phyloP scores from a whole-genome alignment of 2,797 vertebrate genomes.

The Spondyliosoma cantharus region DNA sequence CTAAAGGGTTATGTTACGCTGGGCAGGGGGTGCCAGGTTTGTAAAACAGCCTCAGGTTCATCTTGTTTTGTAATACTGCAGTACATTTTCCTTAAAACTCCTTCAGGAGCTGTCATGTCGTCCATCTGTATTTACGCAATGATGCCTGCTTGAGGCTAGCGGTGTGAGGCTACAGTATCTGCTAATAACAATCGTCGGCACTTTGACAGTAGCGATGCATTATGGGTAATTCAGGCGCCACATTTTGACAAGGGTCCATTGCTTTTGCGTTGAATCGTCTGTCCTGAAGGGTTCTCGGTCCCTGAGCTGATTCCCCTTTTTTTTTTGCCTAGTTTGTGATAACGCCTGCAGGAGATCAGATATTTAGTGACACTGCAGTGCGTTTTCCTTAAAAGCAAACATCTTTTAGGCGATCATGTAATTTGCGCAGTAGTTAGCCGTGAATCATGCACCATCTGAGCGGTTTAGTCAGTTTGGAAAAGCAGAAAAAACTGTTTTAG shows the following conservation, averaged over 20 bases:
- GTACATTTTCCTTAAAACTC: too few species aligned
- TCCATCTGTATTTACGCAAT: too few species aligned
- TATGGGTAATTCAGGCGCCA: neutral
- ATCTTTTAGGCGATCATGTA: neutral
- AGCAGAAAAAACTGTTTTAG: neutral
- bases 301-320: neutral
- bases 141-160: neutral
- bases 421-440: neutral
- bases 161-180: neutral
- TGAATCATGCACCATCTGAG: conserved; percentile 1
- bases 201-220: neutral
- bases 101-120: too few species aligned
- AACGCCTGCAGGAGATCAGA: neutral
- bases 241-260: neutral
- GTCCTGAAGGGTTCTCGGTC: neutral
- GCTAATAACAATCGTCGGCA: neutral
- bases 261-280: too few species aligned
- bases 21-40: too few species aligned
- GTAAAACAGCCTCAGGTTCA: too few species aligned
- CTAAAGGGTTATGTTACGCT: too few species aligned
- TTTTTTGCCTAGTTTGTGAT: neutral
- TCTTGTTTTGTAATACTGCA: too few species aligned
- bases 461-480: neutral
- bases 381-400: neutral
- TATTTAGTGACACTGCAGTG: neutral